Base-by-base conservation (phyloP, 1,140 invertebrate species). In the Subanguina moxae region DNA sequence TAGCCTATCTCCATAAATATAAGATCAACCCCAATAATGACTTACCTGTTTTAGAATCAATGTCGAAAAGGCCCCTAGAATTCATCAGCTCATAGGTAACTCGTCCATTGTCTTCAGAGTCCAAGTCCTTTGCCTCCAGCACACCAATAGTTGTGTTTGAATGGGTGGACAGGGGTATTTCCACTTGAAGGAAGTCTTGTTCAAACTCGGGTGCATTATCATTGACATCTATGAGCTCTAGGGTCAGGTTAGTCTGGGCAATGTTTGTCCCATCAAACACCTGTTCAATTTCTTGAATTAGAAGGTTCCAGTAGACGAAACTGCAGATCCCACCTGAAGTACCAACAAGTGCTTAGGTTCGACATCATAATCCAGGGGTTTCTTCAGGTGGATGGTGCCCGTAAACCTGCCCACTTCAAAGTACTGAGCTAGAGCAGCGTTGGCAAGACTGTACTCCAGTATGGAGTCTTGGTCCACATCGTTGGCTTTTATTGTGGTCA, bases 191-290 rank as follows among this genome's bases (percentile, higher is more conserved):
- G 8, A 38, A 21, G 27, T 65, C 27, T 45, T n/a, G 43, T 77
- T 27, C 30, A 75, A 74, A 72, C 8, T 67, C 76, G 0, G 90
- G 89, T 19, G 89, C 85, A 80, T 91, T 91, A 71, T 93, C 91
- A 76, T 93, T 91, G 0, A 90, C 88, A 81, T 92, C 90, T 0
- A 89, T 79, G 1, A 92, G 86, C 72, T 90, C 88, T 3, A 91
- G 86, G 0, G 86, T 85, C 0, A 91, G 43, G 43, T 78, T 64
- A 17, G 72, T 57, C 13, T 43, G 28, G 3, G 64, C 63, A 1
- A 48, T 42, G 61, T 75, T 61, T 9, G 48, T 42, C 0, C 74
- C 74, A 42, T 75, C 74, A 59, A 61, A 77, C 17, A 64, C 73
- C 66, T 73, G 15, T 3, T 21, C 3, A 25, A 52, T 15, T 25